Conservation (phyloP, 2,113 vertebrate species). For the Protomyctophum bolini region DNA sequence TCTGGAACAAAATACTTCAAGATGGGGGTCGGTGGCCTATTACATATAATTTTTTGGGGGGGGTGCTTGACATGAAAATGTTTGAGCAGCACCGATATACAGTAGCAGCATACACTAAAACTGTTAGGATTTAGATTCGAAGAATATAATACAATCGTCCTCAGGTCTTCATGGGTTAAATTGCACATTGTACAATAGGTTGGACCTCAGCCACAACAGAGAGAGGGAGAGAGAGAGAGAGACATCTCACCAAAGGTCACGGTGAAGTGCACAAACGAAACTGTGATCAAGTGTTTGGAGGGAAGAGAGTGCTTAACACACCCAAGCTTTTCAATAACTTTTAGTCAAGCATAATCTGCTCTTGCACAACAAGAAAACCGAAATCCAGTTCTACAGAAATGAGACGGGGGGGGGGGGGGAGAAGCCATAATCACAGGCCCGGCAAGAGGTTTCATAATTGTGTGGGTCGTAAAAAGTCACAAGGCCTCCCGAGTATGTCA, state of each 20-base stretch:
- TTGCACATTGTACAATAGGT: constrained; percentile 17
- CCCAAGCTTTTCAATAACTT: background rate
- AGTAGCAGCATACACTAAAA: no score
- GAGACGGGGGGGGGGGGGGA: no score
- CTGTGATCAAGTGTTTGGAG: constrained; percentile 15
- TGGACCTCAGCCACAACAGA: constrained; percentile 1
- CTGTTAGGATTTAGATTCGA: no score
- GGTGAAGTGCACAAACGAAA: background rate
- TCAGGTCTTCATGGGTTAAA: no score
- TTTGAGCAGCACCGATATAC: no score
- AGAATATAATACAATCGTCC: no score
- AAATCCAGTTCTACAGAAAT: constrained; percentile 13
- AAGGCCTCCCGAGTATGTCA: background rate
- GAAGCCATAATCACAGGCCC: background rate
- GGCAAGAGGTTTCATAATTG: constrained; percentile 10
- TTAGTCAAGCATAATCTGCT: constrained; percentile 30
- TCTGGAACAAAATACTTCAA: no score
- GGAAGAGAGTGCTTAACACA: background rate
- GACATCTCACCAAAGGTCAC: constrained; percentile 18
- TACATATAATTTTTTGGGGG: no score
- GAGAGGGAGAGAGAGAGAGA: background rate
- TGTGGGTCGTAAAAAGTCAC: constrained; percentile 1
- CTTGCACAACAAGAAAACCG: constrained; percentile 15
- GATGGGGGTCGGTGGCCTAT: no score
- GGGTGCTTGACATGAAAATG: no score